Evolutionary conservation across 1,140 invertebrate species (phyloP).

Genomic region (Aphelenchoides avenae): DNA sequence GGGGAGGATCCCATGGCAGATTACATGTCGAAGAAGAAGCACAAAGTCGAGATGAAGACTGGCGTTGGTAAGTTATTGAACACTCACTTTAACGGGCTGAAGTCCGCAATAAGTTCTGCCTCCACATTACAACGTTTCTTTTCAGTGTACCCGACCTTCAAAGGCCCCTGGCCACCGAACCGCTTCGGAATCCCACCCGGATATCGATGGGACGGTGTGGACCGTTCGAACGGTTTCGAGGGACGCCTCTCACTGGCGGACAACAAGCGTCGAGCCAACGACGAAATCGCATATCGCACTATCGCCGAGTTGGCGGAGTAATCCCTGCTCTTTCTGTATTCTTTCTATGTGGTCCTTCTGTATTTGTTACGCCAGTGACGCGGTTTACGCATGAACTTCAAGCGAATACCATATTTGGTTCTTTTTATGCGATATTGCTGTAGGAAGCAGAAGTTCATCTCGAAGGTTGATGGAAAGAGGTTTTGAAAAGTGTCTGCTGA

Average conservation of each 20-base stretch:
- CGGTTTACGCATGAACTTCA: too few species aligned
- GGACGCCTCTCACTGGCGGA: constrained; percentile 67
- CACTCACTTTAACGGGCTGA: neutral
- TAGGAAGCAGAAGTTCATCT: too few species aligned
- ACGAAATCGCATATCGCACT: constrained; percentile 27
- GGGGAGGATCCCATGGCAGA: constrained; percentile 51
- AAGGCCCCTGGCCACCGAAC: constrained; percentile 65
- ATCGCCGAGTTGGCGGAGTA: constrained; percentile 43
- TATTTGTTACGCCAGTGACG: too few species aligned
- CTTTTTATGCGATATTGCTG: too few species aligned
- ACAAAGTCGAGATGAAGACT: constrained; percentile 41
- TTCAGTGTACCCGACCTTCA: constrained; percentile 50
- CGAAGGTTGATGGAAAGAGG: too few species aligned
- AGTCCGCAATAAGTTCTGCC: neutral
- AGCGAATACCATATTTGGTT: too few species aligned
- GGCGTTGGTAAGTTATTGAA: constrained; percentile 34
- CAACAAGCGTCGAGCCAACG: constrained; percentile 34
- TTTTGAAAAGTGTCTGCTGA: too few species aligned
- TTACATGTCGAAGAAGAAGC: constrained; percentile 24
- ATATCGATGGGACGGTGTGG: constrained; percentile 94
- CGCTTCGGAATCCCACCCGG: constrained; percentile 85
- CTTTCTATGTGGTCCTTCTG: too few species aligned
- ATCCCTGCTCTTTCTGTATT: too few species aligned
- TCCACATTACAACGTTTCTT: constrained; percentile 3
- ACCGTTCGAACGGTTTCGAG: constrained; percentile 93